Evolutionary conservation across 1,140 invertebrate genomes (phyloP).

Genomic region (Bathynomus jamesi): DNA sequence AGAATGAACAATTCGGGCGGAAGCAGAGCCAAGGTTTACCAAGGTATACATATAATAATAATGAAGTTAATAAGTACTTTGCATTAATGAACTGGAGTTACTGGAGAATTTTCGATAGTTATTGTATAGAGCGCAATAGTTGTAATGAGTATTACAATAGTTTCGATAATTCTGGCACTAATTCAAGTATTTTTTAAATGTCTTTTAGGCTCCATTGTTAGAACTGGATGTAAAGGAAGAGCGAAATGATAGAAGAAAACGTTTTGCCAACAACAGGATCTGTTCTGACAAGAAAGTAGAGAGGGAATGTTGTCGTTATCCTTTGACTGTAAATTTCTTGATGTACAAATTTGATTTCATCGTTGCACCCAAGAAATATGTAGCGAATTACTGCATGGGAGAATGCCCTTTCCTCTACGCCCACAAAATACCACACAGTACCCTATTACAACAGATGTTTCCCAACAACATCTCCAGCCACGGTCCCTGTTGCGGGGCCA

Average conservation of each 20-base stretch:
- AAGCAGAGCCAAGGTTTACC: too few relatives aligned
- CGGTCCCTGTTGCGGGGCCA: conserved; percentile 80
- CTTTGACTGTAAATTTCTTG: conserved; percentile 88
- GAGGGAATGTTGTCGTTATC: conserved; percentile 76
- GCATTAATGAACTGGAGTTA: too few relatives aligned
- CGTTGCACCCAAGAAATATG: conserved; percentile 88
- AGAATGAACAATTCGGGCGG: too few relatives aligned
- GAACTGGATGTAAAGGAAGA: conserved; percentile 62
- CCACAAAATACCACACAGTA: conserved; percentile 85
- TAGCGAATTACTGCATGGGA: conserved; percentile 93
- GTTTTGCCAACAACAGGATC: conserved; percentile 72
- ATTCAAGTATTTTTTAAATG: too few relatives aligned
- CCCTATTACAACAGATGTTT: conserved; percentile 64
- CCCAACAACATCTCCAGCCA: conserved; percentile 47
- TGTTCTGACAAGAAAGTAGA: conserved; percentile 58
- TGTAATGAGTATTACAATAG: too few relatives aligned
- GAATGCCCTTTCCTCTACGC: conserved; percentile 80
- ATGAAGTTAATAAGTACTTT: too few relatives aligned
- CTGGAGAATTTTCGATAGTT: too few relatives aligned
- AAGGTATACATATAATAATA: too few relatives aligned
- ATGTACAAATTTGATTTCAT: conserved; percentile 98
- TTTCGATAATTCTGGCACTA: too few relatives aligned
- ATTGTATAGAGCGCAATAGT: too few relatives aligned
- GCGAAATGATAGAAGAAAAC: conserved; percentile 51
- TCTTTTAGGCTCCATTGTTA: conserved; percentile 67